Conservation (phyloP, 92 coral and sea anemone genomes). For the Bergia sp. region DNA sequence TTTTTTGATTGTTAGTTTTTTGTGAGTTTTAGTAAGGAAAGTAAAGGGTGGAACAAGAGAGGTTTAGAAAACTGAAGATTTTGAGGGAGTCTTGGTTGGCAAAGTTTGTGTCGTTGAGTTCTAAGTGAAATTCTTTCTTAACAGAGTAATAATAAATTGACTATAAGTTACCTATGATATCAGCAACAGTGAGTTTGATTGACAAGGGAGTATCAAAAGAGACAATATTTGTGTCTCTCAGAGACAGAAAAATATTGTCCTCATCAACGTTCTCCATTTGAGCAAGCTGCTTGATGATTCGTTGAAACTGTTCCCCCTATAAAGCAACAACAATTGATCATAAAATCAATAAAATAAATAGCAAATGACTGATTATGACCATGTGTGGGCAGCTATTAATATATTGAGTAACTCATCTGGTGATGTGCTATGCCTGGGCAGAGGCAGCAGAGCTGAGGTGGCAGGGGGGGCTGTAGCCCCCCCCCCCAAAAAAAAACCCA, state of each 20-base stretch:
- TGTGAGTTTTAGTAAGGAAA: too few species aligned
- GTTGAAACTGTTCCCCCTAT: constrained; percentile 83
- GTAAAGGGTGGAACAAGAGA: too few species aligned
- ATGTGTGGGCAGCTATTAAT: too few species aligned
- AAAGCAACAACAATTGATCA: not conserved
- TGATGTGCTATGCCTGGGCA: too few species aligned
- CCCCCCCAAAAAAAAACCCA: too few species aligned
- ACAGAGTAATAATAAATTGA: not conserved
- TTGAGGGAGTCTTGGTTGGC: not conserved
- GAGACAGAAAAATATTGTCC: constrained; percentile 73
- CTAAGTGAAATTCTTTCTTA: not conserved
- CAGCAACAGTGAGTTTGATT: constrained; percentile 79
- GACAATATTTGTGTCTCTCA: constrained; percentile 65
- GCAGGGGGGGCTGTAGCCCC: too few species aligned
- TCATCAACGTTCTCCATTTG: constrained; percentile 65
- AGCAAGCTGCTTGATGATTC: constrained; percentile 74
- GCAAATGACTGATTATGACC: not conserved
- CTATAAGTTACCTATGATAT: constrained; percentile 78
- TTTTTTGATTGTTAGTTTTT: too few species aligned
- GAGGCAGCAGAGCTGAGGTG: too few species aligned
- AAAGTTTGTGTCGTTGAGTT: not conserved
- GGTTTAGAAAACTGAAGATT: too few species aligned
- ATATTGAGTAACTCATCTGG: too few species aligned
- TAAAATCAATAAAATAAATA: too few species aligned
- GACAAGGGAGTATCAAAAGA: constrained; percentile 79